Percentiles rank a stretch among this genome's conserved stretches.
phyloP scores from a whole-genome alignment of 2,888 invertebrate species.

The Cosmopolites sordidus region DNA sequence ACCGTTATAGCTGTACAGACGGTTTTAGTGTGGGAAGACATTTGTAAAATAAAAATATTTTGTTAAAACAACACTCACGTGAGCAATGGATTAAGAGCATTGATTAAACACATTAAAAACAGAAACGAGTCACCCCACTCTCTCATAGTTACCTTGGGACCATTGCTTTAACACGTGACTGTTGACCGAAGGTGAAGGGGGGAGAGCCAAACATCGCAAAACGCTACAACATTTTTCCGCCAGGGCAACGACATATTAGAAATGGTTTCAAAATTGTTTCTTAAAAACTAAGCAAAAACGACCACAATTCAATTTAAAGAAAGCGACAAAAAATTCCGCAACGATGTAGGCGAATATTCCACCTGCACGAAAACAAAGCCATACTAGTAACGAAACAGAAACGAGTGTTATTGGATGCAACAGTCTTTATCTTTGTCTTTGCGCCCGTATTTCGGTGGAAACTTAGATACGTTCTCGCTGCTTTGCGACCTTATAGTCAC shows the following conservation, averaged over 20 bases:
- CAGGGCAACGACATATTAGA: slow-evolving; percentile 1
- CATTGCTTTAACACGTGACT: slow-evolving; percentile 49
- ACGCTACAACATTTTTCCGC: slow-evolving; percentile 2
- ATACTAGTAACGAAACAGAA: background rate
- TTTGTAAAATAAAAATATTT: slow-evolving; percentile 4
- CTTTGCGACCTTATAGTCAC: slow-evolving; percentile 25
- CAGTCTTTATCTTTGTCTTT: slow-evolving; percentile 41
- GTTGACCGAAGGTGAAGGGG: slow-evolving; percentile 35
- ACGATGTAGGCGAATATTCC: slow-evolving; percentile 37
- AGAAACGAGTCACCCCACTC: slow-evolving; percentile 35
- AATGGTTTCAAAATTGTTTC: background rate
- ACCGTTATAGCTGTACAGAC: no score
- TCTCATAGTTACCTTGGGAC: slow-evolving; percentile 47
- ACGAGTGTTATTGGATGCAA: slow-evolving; percentile 37
- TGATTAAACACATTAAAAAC: slow-evolving; percentile 34
- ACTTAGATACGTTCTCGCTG: slow-evolving; percentile 20
- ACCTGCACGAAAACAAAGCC: slow-evolving; percentile 26
- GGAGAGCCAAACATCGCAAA: slow-evolving; percentile 26
- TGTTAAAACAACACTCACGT: slow-evolving; percentile 47
- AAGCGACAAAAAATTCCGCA: slow-evolving; percentile 31
- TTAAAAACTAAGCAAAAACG: slow-evolving; percentile 24
- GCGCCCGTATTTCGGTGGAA: slow-evolving; percentile 23
- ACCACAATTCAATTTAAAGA: slow-evolving; percentile 26
- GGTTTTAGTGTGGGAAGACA: slow-evolving; percentile 2
- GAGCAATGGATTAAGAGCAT: slow-evolving; percentile 47